Evolutionary conservation across 2,888 invertebrate genomes (phyloP), one percentile per base, ranked within the genome.

Genomic region (Silvanus unidentatus): DNA sequence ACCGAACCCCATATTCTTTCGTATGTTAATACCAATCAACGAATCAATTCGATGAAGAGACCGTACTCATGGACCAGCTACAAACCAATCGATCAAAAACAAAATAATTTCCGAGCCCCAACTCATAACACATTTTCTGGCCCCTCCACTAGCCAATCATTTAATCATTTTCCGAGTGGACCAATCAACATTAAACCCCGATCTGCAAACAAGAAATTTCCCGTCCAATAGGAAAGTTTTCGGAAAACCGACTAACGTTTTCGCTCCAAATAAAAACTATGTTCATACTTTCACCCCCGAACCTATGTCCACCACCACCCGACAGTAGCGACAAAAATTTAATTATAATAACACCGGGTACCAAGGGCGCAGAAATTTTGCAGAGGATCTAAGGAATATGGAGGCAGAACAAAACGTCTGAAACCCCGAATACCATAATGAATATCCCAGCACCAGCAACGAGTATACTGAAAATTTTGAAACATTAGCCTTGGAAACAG

Each of bases 201-300:
- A n/a, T n/a, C n/a, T n/a, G 12, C 44, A 32, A 32, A 11, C 34
- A 16, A 32, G 39, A 30, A 30, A 14, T 16, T 44, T 34, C 35
- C 28, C 34, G 10, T 43, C 42, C 8, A 39, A 32, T 16, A 9
- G 29, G 13, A 32, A 42, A 43, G 42, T 46, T 3, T 42, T 46
- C 27, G 34, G 27, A 32, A 32, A 32, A 16, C 42, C 38, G 13
- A 28, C 16, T 38, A 39, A 46, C 27, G 46, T 39, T 4, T 46
- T 46, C 15, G 22, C 37, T 29, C 46, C 46, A 2, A 45, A 16
- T 12, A 35, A 40, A 35, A 28, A 45, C n/a, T 32, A 32, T 12
- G n/a, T 4, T 8, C 32, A 5, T 5, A 32, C 3, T 12, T 32
- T 32, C 10, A 32, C 4, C 32, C 15, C 35, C 15, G 28, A 41